Evolutionary conservation across 1,140 invertebrate species (phyloP).

Genomic region (Bombus sylvicola): DNA sequence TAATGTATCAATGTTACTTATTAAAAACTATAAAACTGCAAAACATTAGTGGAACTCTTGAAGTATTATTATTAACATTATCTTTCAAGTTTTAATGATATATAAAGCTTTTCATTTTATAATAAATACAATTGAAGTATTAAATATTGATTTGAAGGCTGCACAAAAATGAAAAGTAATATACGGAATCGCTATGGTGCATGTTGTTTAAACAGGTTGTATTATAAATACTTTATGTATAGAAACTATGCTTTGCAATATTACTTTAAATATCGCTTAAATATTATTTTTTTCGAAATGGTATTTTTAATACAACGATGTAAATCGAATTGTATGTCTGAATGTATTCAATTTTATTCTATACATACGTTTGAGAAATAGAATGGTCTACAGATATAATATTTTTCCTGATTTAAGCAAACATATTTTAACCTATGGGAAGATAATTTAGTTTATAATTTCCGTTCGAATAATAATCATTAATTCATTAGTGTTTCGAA

Average conservation of each 20-base stretch:
- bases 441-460: neutral
- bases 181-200: neutral
- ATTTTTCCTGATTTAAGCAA: slow-evolving; percentile 37
- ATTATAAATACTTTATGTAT: slow-evolving; percentile 47
- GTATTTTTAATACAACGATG: neutral
- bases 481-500: neutral
- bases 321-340: slow-evolving; percentile 12
- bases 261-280: slow-evolving; percentile 27
- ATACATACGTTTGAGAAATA: slow-evolving; percentile 37
- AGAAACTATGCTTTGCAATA: slow-evolving; percentile 23
- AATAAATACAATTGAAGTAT: slow-evolving; percentile 22
- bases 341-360: neutral
- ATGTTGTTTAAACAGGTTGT: slow-evolving; percentile 28
- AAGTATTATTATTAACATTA: slow-evolving; percentile 47
- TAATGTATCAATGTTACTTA: slow-evolving; percentile 10
- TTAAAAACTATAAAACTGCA: neutral
- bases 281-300: neutral
- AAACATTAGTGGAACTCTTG: slow-evolving; percentile 20
- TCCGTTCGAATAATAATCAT: neutral
- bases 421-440: neutral
- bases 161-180: slow-evolving; percentile 33
- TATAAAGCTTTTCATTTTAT: neutral
- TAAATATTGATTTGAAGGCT: slow-evolving; percentile 20
- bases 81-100: slow-evolving; percentile 24
- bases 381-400: slow-evolving; percentile 22